Evolutionary conservation across 2,797 vertebrate species (phyloP).

Genomic region (Hypotaenidia philippensis): DNA sequence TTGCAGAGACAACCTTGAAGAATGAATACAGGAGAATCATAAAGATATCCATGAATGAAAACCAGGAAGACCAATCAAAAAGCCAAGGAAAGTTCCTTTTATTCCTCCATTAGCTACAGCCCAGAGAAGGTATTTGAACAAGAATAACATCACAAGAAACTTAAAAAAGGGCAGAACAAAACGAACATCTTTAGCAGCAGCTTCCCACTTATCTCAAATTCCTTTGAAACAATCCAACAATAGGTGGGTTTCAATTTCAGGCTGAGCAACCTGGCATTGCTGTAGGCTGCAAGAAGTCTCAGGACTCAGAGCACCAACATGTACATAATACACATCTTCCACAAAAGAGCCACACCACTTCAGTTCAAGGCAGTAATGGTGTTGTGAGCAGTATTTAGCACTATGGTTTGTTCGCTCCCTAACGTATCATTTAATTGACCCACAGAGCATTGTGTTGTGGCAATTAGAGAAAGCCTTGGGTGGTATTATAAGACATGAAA

Average conservation of each 20-base stretch:
- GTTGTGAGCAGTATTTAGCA: not conserved
- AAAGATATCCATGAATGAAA: constrained; percentile 72
- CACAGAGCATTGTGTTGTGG: not conserved
- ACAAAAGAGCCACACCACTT: not conserved
- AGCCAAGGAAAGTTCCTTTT: constrained; percentile 19
- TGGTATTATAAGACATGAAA: not conserved
- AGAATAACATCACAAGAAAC: constrained; percentile 54
- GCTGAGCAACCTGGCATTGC: not conserved
- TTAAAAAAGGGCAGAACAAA: constrained; percentile 38
- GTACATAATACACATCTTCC: not conserved
- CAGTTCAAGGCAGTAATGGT: not conserved
- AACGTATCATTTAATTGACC: not conserved
- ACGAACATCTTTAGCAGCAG: not conserved
- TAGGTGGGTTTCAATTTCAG: constrained; percentile 28
- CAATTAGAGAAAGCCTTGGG: not conserved
- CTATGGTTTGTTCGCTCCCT: not conserved
- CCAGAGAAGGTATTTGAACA: constrained; percentile 46
- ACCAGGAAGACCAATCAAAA: constrained; percentile 71
- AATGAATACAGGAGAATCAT: constrained; percentile 72
- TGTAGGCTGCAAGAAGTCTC: not conserved
- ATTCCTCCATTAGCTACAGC: constrained; percentile 55
- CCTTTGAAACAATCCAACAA: constrained; percentile 8
- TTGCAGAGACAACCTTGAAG: constrained; percentile 77
- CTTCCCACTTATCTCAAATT: constrained; percentile 13
- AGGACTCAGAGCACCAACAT: rapidly evolving